A percentile compares a stretch with the other conserved stretches of the same genome.
Evolutionary conservation across 2,797 vertebrate species (phyloP).

Genomic region (Peromyscus nudipes): DNA sequence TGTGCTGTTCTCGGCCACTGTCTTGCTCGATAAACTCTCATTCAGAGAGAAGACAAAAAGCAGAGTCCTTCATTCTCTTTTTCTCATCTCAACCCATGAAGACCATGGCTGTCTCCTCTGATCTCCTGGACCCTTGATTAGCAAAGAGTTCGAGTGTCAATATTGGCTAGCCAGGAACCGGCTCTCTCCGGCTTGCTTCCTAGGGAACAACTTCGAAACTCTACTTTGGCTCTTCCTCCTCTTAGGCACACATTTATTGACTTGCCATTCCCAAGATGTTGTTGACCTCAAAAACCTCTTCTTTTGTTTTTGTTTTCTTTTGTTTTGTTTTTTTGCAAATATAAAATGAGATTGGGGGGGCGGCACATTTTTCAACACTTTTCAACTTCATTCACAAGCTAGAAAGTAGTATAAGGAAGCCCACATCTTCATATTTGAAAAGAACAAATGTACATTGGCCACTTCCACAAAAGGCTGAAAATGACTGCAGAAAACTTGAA

Average conservation of each 20-base stretch:
- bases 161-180: not conserved
- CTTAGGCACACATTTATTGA: not conserved
- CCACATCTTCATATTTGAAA: constrained; percentile 30
- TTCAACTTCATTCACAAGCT: constrained; percentile 46
- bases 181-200: not conserved
- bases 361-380: not conserved
- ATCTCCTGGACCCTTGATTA: not conserved
- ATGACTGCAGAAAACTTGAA: not conserved
- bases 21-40: constrained; percentile 15
- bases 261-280: not conserved
- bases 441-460: not conserved
- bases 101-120: not conserved
- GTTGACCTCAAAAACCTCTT: not conserved
- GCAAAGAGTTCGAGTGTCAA: not conserved
- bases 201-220: constrained; percentile 15
- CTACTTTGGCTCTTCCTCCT: not conserved
- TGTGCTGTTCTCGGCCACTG: not conserved
- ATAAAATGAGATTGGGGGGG: not conserved
- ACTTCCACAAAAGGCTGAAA: constrained; percentile 23
- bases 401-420: not conserved
- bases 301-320: not conserved
- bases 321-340: not conserved
- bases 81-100: not conserved
- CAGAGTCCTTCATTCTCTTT: not conserved
- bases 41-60: not conserved